Base-by-base conservation (phyloP, 1,140 invertebrate genomes). In the Hesperophylax magnus region DNA sequence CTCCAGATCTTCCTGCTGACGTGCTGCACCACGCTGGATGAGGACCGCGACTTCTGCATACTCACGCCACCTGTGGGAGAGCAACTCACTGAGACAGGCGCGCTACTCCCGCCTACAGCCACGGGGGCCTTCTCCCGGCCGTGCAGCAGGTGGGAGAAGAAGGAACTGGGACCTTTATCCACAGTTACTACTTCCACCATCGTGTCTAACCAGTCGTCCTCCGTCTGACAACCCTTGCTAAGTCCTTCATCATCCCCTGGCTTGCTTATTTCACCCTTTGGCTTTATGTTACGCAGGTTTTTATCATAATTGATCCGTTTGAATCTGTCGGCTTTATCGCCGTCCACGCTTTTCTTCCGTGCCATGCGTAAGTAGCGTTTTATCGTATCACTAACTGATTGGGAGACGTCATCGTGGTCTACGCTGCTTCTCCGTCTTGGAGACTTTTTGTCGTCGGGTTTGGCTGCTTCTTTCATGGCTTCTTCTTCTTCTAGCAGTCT, bases 41-140 rank as follows among this genome's bases (percentile, higher is more conserved):
- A 95, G 9, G 95, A 96, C 86, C 96, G 95, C 83, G 95, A 96
- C 88, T 96, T 97, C 92, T 96, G 95, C 95, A 96, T 96, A 85
- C 92, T 92, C 89, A 91, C 90, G 91, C 91, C 88, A 86, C 86
- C 88, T 86, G 88, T 90, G 87, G 89, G 88, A 87, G 85, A 94
- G 94, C 85, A 92, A 93, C 84, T 94, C 93, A 85, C 87, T 85
- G 89, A 89, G 85, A 87, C 91, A 27, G 93, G 91, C 2, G 92
- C 92, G 7, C 89, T 89, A 47, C 3, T 47, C 8, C 39, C 39
- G 11, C 39, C 39, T 8, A 11, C 39, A n/a, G 90, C 89, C 86
- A 86, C 18, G 87, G 87, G 17, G 88, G 88, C 1, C 87, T 87
- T 3, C 90, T 90, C 3, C 88, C 89, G 17, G 85, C 87, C 77